These are phyloP conservation scores for Hippocampus zosterae DNA, from an alignment of 2,113 vertebrate species.

Conservation along the genomic window DNA sequence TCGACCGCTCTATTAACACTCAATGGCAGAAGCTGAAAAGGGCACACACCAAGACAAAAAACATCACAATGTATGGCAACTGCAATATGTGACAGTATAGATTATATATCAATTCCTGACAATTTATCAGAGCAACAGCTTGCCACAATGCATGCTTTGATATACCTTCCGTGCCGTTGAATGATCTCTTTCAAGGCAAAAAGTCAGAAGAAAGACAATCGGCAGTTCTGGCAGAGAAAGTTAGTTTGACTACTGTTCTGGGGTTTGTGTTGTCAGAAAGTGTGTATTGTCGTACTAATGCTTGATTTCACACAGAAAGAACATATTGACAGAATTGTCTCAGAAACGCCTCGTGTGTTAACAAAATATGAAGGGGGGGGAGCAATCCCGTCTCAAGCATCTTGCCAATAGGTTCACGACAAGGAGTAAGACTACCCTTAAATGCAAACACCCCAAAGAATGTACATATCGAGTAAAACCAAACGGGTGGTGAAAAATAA, in stretches of 20 bases:
- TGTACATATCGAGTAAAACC: too few relatives aligned
- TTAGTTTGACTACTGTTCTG: constrained; percentile 9
- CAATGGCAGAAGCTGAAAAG: not conserved
- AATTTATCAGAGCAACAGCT: not conserved
- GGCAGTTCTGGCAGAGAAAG: not conserved
- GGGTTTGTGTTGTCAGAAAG: constrained; percentile 14
- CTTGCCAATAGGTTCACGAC: not conserved
- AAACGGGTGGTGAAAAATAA: too few relatives aligned
- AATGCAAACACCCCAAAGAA: not conserved
- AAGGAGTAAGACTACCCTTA: too few relatives aligned
- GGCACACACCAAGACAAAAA: not conserved
- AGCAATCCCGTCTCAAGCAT: not conserved
- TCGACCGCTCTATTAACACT: constrained; percentile 6
- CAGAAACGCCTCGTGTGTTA: not conserved
- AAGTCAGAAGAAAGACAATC: constrained; percentile 4
- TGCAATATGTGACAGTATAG: not conserved
- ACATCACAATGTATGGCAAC: not conserved
- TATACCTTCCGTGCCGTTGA: constrained; percentile 23
- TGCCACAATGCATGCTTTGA: not conserved
- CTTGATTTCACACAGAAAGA: not conserved
- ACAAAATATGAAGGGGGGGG: not conserved
- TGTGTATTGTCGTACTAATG: not conserved
- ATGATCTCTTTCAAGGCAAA: constrained; percentile 17
- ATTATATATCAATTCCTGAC: not conserved
- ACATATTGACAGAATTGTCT: not conserved